Base-by-base conservation (phyloP, 2,113 vertebrate species). In the Glaucomys volans region DNA sequence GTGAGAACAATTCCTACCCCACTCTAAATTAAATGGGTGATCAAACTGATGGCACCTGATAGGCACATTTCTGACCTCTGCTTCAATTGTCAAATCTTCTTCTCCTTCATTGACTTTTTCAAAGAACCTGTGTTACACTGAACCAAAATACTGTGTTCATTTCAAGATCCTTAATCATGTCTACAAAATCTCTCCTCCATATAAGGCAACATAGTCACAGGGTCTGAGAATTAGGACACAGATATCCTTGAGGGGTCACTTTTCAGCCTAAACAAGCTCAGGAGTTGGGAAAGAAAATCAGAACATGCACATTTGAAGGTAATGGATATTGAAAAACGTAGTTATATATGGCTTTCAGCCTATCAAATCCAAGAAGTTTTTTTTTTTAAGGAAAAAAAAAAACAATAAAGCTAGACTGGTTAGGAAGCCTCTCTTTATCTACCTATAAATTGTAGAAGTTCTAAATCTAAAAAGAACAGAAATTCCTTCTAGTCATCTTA, bases 1-100 rank as follows among this genome's bases (percentile, higher is more conserved):
- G 16, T 30, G 32, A 72, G 2, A 47, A 4, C 12, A 42, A 16
- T 28, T 20, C 1, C 13, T 71, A 71, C 8, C 9, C 20, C 8
- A 47, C 3, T 6, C 12, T 40, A 14, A 92, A 54, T 92, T 54
- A 66, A 62, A 72, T 47, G 66, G 13, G 1, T 80, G 11, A 52
- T 8, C 6, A 87, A 10, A 35, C 11, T 14, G 18, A 81, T 71
- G 22, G 57, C 3, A 64, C 16, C 17, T 26, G 22, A 47, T 9
- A 17, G 6, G 0, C 0, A 37, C 22, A 4, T 11, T 26, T 44
- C 24, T 47, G 14, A 47, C 2, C 5, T 54, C 26, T 62, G 5
- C 8, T 50, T 22, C 17, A 4, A 62, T 40, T 24, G 3, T 20
- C 18, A 40, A 20, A 30, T 32, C n/a, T 57, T 44, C 10, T 74